Base-by-base conservation (phyloP, 1,140 invertebrate genomes). In the Caenorhabditis remanei region DNA sequence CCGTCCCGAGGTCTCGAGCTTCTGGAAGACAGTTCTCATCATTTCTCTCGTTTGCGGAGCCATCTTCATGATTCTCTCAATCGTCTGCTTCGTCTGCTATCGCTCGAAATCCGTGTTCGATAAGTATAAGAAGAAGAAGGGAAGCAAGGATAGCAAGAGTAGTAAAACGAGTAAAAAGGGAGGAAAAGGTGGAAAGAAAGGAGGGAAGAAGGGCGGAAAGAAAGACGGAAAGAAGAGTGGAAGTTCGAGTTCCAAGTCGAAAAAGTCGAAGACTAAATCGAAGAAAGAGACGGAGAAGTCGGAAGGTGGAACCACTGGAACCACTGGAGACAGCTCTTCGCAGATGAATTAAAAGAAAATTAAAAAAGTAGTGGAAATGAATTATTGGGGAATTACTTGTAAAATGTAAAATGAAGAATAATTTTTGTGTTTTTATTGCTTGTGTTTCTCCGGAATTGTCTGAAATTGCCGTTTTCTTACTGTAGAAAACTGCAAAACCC, bases 31-130 rank as follows among this genome's bases (percentile, higher is more conserved):
- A 53, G 71, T 79, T 24, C 71, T 79, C 21, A 50, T 79, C n/a
- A 50, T 48, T 24, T 79, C 46, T 11, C 46, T 79, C 5, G 46
- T 79, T 1, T 79, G 71, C 14, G 71, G 19, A 24, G 43, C 4
- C 4, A 53, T 79, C n/a, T 79, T 79, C 19, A 13, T 79, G 46
- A 43, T 79, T 50, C 8, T 79, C 14, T 24, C 71, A 53, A 7
- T 79, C 46, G 21, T 79, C 13, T 50, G 71, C 46, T 79, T 79
- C 71, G 71, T 79, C n/a, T 79, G 46, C n/a, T 79, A 79, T n/a
- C 71, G 71, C 53, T 79, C 71, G 46, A 79, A 79, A 53, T 79
- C 71, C 4, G 71, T 79, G 4, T 79, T 79, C 40, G 71, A 79
- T 41, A 79, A 21, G n/a, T 50, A 50, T 41, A 79, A 79, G 71